Base-by-base conservation (phyloP, 2,888 invertebrate species). In the Leptinotarsa rubiginosa region DNA sequence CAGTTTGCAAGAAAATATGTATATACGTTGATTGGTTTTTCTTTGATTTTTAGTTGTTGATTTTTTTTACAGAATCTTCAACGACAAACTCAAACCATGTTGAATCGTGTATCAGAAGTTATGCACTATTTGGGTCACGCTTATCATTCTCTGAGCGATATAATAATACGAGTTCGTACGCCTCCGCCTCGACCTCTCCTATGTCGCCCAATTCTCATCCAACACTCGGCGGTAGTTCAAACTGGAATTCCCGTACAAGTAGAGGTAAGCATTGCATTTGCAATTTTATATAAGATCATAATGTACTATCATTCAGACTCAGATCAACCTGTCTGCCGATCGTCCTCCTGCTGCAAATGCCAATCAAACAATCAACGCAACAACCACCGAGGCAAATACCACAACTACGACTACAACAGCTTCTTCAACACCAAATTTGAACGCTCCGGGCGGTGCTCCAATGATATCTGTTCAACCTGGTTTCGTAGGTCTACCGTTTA, bases 51-150 rank as follows among this genome's bases (percentile, higher is more conserved):
- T 15, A 50, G 50, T 50, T n/a, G 16, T 50, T n/a, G 12, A 16
- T 5, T 74, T 72, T 52, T 31, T 68, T 81, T 84, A 59, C 86
- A 89, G 74, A 89, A 90, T 69, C 31, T 31, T n/a, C 88, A 88
- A 0, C 87, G 89, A 65, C 88, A 89, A 77, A 90, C 90, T 4
- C 95, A 96, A 86, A 90, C 91, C 16, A 88, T 93, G 56, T 92
- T 93, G 78, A 93, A 94, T 83, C 89, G 93, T 70, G 93, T 96
- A 0, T 93, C 95, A 0, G 95, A 95, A 86, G 91, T 94, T 31
- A 89, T 97, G 84, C 98, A 98, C 86, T 94, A 92, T 80, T 89
- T 97, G 81, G 92, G 96, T 2, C 98, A 98, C 85, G 94, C 95
- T 1, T 95, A 95, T 87, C 98, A 98, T 85, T 93, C 95, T 1